Evolutionary conservation across 2,113 vertebrate species (phyloP), one percentile per base, ranked within the genome.

Genomic region (Montifringilla adamsi): DNA sequence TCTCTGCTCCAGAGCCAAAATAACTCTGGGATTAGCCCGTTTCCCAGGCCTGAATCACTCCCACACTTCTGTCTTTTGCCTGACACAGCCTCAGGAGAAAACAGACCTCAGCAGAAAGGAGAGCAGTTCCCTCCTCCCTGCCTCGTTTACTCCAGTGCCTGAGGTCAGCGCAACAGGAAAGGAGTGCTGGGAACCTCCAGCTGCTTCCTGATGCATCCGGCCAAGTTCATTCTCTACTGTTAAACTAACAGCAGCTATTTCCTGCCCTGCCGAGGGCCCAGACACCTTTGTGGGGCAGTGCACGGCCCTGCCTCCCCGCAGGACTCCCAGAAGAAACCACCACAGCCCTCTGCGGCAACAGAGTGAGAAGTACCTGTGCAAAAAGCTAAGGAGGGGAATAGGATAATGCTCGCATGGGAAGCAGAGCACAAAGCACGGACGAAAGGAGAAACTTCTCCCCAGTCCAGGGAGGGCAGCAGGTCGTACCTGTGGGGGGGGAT

Each of bases 401-500:
- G n/a, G 30, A 5, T 15, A 87, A 86, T 0, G 6, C 17, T 44
- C 10, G 7, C 1, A 1, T 8, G 28, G 49, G 52, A 78, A 56
- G n/a, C 0, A 3, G 55, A 52, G 81, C 13, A 12, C 0, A 15
- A 78, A 47, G 20, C 52, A 44, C 0, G 0, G 35, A 73, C 30
- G 50, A 67, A 77, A 56, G 39, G 46, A 74, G 47, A 63, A 46
- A 22, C 23, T 47, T n/a, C 56, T 50, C 41, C 35, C 19, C 6
- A 35, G 11, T 5, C 2, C 5, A 37, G 17, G 30, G 47, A 67
- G 18, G 47, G 50, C 0, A 0, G 59, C 3, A 3, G 60, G 47
- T 43, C 31, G 0, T 98, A 99, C 99, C 99, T 99, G 97, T 99
- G 99, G 0, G 99, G 99, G 9, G 99, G 99, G 67, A 99, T 99